Evolutionary conservation across 2,797 vertebrate species (phyloP).

Genomic region (Smutsia gigantea): DNA sequence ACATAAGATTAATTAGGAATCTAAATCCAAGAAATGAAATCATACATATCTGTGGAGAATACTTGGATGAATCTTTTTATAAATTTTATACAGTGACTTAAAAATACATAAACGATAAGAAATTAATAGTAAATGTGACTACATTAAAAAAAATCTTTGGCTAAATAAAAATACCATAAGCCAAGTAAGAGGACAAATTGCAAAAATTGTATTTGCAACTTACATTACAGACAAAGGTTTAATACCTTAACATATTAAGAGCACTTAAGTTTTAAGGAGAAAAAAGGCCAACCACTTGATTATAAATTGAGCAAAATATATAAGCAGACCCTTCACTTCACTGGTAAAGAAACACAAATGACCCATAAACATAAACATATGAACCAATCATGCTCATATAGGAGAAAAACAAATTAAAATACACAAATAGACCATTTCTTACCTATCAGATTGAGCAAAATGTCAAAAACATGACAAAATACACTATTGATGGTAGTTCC

Average conservation of each 20-base stretch:
- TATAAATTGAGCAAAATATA: background rate
- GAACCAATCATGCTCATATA: background rate
- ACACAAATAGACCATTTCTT: background rate
- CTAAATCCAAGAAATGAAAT: background rate
- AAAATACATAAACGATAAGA: background rate
- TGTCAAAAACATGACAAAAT: background rate
- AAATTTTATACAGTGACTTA: background rate
- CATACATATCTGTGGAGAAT: background rate
- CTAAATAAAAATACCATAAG: background rate
- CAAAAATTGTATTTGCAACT: background rate
- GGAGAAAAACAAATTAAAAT: background rate
- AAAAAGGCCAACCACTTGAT: background rate
- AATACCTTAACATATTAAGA: background rate
- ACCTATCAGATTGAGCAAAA: background rate
- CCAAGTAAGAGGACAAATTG: background rate
- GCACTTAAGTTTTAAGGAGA: background rate
- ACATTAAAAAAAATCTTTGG: background rate
- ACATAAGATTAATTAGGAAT: background rate
- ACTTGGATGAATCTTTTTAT: background rate
- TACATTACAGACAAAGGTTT: background rate
- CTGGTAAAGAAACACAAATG: background rate
- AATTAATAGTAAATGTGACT: background rate
- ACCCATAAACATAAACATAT: background rate
- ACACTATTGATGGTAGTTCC: background rate
- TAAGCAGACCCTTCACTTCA: background rate